Conservation (phyloP, 2,888 invertebrate species). For the Sarcophaga variegata region DNA sequence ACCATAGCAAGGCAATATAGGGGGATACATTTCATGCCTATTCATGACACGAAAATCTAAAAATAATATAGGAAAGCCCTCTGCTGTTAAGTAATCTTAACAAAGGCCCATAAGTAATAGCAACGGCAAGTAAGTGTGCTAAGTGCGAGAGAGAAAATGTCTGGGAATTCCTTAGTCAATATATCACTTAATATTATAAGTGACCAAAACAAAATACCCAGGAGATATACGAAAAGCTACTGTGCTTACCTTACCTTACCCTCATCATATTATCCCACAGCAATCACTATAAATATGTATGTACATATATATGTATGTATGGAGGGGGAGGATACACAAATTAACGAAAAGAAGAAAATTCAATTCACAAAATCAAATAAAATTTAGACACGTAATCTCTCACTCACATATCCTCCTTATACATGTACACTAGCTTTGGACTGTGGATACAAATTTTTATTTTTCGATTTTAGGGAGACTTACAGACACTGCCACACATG, state of each 20-base stretch:
- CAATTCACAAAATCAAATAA: constrained; percentile 29
- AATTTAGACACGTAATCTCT: constrained; percentile 40
- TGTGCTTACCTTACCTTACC: not conserved
- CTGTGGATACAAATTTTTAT: not conserved
- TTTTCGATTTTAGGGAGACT: not conserved
- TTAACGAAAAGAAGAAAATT: not conserved
- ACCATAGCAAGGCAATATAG: not conserved
- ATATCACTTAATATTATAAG: constrained; percentile 52
- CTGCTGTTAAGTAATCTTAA: constrained; percentile 31
- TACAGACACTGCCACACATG: no score
- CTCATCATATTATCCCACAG: not conserved
- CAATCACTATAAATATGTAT: not conserved
- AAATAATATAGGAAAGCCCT: constrained; percentile 34
- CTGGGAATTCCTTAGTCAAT: constrained; percentile 24
- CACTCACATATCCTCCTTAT: not conserved
- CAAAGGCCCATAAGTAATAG: constrained; percentile 56
- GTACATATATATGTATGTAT: not conserved
- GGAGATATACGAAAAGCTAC: no score
- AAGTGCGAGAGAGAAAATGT: not conserved
- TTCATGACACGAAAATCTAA: constrained; percentile 5
- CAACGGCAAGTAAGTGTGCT: not conserved
- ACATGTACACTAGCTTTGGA: not conserved
- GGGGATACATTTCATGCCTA: not conserved
- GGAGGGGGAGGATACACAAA: not conserved
- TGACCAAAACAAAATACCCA: constrained; percentile 51